A percentile compares a stretch with the other conserved stretches of the same genome.
Conservation (phyloP, 2,113 vertebrate genomes). For the Crotophaga sulcirostris region DNA sequence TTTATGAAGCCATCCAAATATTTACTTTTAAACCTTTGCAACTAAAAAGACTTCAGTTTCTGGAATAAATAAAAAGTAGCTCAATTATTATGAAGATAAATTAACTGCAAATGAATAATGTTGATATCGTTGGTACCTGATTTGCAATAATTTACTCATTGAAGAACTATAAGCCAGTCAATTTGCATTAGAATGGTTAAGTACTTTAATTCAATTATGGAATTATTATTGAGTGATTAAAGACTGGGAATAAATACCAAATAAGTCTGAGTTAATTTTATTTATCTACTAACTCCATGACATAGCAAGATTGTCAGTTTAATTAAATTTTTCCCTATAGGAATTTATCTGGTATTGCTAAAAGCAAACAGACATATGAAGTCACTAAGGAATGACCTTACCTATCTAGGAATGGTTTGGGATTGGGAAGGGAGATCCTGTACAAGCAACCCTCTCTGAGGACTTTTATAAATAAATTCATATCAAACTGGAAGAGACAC, state of each 20-base stretch:
- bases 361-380: background rate
- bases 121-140: background rate
- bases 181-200: constrained; percentile 34
- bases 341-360: background rate
- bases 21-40: background rate
- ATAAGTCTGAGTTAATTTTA: background rate
- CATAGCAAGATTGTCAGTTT: constrained; percentile 16
- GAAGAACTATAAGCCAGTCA: background rate
- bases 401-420: background rate
- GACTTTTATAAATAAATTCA: background rate
- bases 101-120: background rate
- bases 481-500: background rate
- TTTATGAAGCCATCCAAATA: background rate
- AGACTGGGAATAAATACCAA: constrained; percentile 35
- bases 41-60: background rate
- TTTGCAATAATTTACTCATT: background rate
- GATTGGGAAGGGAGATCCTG: background rate
- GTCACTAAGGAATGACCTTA: background rate
- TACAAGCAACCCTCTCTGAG: too few species aligned
- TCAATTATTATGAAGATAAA: background rate
- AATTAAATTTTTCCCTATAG: background rate
- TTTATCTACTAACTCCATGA: background rate
- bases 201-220: constrained; percentile 58
- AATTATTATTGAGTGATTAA: constrained; percentile 43
- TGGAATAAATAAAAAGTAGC: background rate